Evolutionary conservation across 2,888 invertebrate genomes (phyloP), one percentile per base, ranked within the genome.

Genomic region (Orchestes rusci): DNA sequence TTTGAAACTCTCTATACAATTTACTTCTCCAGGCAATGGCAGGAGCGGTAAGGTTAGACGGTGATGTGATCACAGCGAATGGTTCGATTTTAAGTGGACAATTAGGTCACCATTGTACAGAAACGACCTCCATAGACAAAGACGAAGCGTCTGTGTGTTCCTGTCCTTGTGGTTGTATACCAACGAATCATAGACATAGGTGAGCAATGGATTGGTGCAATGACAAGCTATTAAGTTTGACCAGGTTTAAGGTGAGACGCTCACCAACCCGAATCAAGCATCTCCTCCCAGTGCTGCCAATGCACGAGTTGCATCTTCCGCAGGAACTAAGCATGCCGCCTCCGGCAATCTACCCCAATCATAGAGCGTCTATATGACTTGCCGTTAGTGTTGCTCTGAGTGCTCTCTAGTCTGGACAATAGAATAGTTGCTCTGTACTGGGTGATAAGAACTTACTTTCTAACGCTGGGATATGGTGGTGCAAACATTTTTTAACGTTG

Each of bases 21-120:
- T 16, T 10, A n/a, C 29, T 41, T 45, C 53, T 53, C 38, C 75
- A 92, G 81, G 95, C 95, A 48, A 86, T 94, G 53, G 89, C 92
- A 65, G 93, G 91, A 37, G 93, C 95, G 44, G 95, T 97, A 16
- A 79, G 93, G 48, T 72, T 97, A 51, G 95, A 97, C 66, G 95
- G 96, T 50, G 96, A 96, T 75, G 92, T 96, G 59, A 96, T 96
- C 69, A 92, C 91, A 48, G 89, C 91, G 32, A 92, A 92, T 63
- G 91, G 91, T 47, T 91, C 86, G 55, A 89, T 92, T 60, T 70
- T 91, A 58, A 82, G 90, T 56, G 88, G 89, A 48, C 70, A 69
- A 53, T 58, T 70, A 45, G 70, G 69, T 38, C 67, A 66, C 51
- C 67, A 69, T 48, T 67, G 68, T 59, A 69, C 69, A 56, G 69